Conservation (phyloP, 53 echinoderm and acorn worm genomes). For the Patiria pectinifera region DNA sequence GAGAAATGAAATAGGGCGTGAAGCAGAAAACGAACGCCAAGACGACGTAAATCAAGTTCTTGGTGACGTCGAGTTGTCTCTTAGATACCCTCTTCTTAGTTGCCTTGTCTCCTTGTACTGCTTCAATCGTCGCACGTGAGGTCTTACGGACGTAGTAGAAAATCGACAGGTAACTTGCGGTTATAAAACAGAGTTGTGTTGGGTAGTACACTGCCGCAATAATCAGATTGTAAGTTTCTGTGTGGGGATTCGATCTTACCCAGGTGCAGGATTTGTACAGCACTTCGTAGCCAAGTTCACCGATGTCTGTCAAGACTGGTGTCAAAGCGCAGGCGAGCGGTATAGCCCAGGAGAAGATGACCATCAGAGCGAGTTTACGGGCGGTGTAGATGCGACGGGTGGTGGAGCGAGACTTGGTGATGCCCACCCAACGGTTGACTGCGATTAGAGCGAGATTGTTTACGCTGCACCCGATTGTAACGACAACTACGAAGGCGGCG, state of each 20-base stretch:
- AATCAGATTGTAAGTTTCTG: conserved; percentile 10
- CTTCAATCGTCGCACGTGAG: neutral
- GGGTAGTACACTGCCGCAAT: neutral
- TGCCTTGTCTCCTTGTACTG: neutral
- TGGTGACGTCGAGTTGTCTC: conserved; percentile 45
- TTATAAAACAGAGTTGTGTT: neutral
- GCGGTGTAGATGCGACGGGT: conserved; percentile 47
- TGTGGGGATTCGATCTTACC: conserved; percentile 30
- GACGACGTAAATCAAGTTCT: conserved; percentile 49
- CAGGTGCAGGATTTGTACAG: conserved; percentile 47
- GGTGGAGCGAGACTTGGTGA: conserved; percentile 48
- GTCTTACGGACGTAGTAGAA: neutral
- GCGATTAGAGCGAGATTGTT: conserved; percentile 59
- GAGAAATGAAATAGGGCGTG: conserved; percentile 32
- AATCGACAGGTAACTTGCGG: neutral
- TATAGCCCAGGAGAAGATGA: conserved; percentile 34
- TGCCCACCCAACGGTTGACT: conserved; percentile 51
- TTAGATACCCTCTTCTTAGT: conserved; percentile 4
- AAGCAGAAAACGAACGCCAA: conserved; percentile 20
- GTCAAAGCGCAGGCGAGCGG: conserved; percentile 36
- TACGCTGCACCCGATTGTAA: conserved; percentile 41
- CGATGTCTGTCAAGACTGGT: conserved; percentile 34
- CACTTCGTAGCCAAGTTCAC: conserved; percentile 50
- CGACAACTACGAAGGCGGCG: neutral
- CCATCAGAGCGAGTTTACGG: conserved; percentile 44